Percentiles rank a stretch among this genome's conserved stretches.
These are phyloP conservation scores for Donacobius atricapilla DNA, from an alignment of 2,113 vertebrate genomes.

Conservation along the genomic window DNA sequence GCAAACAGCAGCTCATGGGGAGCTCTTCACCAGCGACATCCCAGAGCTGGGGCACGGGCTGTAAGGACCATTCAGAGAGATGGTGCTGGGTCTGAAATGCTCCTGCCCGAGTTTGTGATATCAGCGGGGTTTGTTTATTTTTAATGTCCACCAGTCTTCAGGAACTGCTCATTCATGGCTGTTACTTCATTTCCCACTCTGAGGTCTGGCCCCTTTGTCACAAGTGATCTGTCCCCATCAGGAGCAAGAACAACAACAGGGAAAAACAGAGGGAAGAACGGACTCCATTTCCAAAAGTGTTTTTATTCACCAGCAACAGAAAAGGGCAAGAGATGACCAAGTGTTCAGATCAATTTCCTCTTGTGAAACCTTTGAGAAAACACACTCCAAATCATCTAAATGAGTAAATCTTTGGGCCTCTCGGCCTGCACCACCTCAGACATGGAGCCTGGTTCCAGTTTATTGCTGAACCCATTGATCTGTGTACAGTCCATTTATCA, in stretches of 20 bases:
- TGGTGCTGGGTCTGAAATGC: background rate
- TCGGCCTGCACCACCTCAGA: conserved; percentile 64
- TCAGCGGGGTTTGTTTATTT: background rate
- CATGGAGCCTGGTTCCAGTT: conserved; percentile 75
- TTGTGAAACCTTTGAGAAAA: conserved; percentile 72
- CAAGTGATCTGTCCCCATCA: background rate
- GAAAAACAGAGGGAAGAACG: background rate
- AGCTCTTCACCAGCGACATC: background rate
- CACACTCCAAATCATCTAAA: conserved; percentile 72
- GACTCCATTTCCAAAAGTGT: conserved; percentile 31
- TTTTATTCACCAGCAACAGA: conserved; percentile 59
- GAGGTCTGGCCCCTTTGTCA: background rate
- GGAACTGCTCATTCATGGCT: background rate
- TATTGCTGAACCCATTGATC: conserved; percentile 86
- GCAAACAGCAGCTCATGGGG: background rate
- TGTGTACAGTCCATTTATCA: conserved; percentile 91
- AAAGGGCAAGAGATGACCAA: conserved; percentile 69
- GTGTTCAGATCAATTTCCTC: conserved; percentile 70
- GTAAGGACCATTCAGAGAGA: background rate
- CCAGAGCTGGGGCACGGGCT: background rate
- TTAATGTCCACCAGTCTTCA: background rate
- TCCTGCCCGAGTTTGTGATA: background rate
- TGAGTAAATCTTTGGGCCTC: conserved; percentile 70
- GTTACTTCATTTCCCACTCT: background rate
- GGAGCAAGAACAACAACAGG: background rate